Percentiles rank a stretch among this genome's conserved stretches.
Conservation (phyloP, 2,888 invertebrate genomes). For the Galerucella pusilla region DNA sequence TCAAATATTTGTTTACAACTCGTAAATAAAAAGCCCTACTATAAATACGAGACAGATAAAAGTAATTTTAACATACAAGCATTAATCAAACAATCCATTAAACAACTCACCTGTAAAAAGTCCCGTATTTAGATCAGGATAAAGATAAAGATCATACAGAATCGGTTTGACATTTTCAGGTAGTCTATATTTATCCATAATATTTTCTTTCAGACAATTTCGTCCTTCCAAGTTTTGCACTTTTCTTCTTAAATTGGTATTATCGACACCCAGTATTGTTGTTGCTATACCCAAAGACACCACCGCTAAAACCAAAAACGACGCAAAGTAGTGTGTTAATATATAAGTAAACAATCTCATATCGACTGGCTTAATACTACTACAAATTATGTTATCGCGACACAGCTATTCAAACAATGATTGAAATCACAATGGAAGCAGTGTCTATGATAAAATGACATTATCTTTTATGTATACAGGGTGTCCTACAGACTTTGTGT, state of each 20-base stretch:
- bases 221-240: slow-evolving; percentile 43
- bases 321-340: slow-evolving; percentile 60
- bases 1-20: background rate
- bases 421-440: background rate
- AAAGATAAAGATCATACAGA: slow-evolving; percentile 75
- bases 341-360: slow-evolving; percentile 48
- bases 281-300: slow-evolving; percentile 68
- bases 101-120: slow-evolving; percentile 66
- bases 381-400: background rate
- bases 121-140: slow-evolving; percentile 72
- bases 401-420: background rate
- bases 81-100: background rate
- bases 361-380: slow-evolving; percentile 5
- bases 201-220: slow-evolving; percentile 12
- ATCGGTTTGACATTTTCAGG: slow-evolving; percentile 71
- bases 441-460: background rate
- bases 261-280: slow-evolving; percentile 67
- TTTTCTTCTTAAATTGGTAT: slow-evolving; percentile 54
- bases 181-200: slow-evolving; percentile 66
- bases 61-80: background rate
- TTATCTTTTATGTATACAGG: background rate
- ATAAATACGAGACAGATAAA: background rate
- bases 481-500: background rate
- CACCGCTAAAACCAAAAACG: slow-evolving; percentile 60
- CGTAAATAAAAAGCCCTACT: background rate